Evolutionary conservation across 2,113 vertebrate genomes (phyloP).

Genomic region (Pao palembangensis): DNA sequence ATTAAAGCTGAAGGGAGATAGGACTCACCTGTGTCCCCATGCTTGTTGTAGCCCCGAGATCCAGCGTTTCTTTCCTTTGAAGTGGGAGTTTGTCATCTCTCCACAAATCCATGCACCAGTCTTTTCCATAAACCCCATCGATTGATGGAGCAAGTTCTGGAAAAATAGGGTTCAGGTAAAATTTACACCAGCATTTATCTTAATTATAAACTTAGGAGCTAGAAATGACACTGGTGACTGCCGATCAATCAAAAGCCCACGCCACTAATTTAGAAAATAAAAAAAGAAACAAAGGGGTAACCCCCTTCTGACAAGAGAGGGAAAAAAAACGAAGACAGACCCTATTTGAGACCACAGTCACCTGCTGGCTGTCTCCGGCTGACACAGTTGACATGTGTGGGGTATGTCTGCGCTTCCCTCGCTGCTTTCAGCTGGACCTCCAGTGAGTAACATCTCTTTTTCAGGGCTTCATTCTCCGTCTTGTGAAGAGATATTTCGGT

Average conservation of each 20-base stretch:
- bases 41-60: conserved; percentile 38
- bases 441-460: conserved; percentile 69
- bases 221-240: no score
- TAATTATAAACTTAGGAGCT: no score
- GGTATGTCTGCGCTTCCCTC: conserved; percentile 51
- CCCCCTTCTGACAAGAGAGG: no score
- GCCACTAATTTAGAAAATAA: no score
- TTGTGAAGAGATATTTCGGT: conserved; percentile 73
- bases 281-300: no score
- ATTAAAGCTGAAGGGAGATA: neutral
- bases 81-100: conserved; percentile 58
- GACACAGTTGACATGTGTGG: conserved; percentile 37
- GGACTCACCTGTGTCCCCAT: conserved; percentile 44
- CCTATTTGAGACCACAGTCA: conserved; percentile 25
- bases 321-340: neutral
- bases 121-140: conserved; percentile 74
- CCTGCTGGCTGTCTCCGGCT: conserved; percentile 45
- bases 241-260: no score
- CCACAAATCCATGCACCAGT: conserved; percentile 79
- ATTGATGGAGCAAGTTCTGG: conserved; percentile 62
- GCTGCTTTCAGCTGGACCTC: conserved; percentile 73
- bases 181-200: neutral
- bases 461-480: conserved; percentile 73
- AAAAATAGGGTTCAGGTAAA: neutral
- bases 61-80: conserved; percentile 37